Evolutionary conservation across 2,113 vertebrate genomes (phyloP), one percentile per base, ranked within the genome.

Genomic region (Corythaeola cristata): DNA sequence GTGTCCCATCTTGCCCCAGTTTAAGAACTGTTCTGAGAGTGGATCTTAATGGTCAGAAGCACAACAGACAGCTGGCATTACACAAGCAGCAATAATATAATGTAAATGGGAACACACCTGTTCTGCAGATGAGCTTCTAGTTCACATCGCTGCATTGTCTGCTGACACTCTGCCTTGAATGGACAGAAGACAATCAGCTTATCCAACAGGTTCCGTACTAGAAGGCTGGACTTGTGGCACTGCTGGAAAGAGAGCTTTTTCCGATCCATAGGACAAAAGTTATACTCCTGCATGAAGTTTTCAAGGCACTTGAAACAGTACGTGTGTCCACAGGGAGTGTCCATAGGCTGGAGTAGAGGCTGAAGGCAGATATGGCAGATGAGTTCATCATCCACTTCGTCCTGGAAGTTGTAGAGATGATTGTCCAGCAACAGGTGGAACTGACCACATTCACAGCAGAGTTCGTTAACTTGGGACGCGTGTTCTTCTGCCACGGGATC

Each of bases 321-420:
- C 0, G 99, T 99, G 94, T 99, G 99, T 6, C 99, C 99, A 12
- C 99, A 99, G 2, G 99, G 99, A 1, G 99, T 99, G 97, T 99
- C 99, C 98, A 99, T 99, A 4, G 99, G 99, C 76, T 97, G 98
- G 79, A 99, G 98, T 77, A 99, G 97, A 7, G 99, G 99, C 97
- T 99, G 99, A 76, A 99, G 98, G 93, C 99, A 99, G 91, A 99
- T 99, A 95, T 99, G 99, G 96, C 99, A 99, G 67, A 98, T 96
- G 90, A 99, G 97, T 76, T 99, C 99, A 30, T 99, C 99, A 3
- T 99, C 99, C 95, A 99, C 99, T 45, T 99, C 99, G 8, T 99
- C 98, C 91, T 98, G 98, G 97, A 99, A 99, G 97, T 99, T 99
- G 67, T 99, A 99, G 71, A 99, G 97, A 89, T 99, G 99, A 94